Evolutionary conservation across 2,797 vertebrate genomes (phyloP).

Genomic region (Sternotherus odoratus): DNA sequence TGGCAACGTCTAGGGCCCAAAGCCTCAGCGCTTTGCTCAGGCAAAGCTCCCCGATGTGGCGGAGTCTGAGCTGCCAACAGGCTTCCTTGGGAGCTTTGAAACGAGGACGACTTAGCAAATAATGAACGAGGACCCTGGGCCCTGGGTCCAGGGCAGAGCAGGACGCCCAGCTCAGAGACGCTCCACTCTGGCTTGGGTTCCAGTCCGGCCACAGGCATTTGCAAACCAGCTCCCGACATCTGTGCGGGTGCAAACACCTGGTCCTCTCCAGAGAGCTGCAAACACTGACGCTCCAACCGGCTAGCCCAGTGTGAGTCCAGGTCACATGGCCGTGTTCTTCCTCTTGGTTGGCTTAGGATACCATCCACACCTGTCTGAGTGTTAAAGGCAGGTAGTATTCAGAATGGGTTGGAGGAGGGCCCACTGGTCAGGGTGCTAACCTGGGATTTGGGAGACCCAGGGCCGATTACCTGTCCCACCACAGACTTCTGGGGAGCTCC

Average conservation of each 20-base stretch:
- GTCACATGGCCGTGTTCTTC: not conserved
- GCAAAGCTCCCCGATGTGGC: slow-evolving; percentile 1
- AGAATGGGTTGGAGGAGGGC: not conserved
- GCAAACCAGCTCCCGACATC: fast-evolving
- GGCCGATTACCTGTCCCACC: not conserved
- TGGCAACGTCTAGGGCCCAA: slow-evolving; percentile 42
- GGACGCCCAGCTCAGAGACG: fast-evolving
- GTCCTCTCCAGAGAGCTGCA: not conserved
- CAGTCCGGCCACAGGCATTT: not conserved
- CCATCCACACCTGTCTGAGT: not conserved
- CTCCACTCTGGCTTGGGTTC: not conserved
- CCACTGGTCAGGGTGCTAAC: not conserved
- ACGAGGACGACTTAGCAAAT: not conserved
- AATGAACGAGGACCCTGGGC: fast-evolving
- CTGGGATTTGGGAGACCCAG: not conserved
- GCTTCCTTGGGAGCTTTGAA: fast-evolving
- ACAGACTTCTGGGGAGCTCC: not conserved
- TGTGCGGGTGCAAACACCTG: not conserved
- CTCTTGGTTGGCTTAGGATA: not conserved
- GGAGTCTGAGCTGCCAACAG: not conserved
- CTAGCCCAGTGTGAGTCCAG: not conserved
- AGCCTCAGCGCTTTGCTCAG: slow-evolving; percentile 56
- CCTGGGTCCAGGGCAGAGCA: no score
- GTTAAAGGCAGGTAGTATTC: not conserved
- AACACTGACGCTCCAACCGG: not conserved